These are phyloP conservation scores for Sinocyclocheilus grahami DNA, from an alignment of 2,113 vertebrate genomes.

Conservation along the genomic window DNA sequence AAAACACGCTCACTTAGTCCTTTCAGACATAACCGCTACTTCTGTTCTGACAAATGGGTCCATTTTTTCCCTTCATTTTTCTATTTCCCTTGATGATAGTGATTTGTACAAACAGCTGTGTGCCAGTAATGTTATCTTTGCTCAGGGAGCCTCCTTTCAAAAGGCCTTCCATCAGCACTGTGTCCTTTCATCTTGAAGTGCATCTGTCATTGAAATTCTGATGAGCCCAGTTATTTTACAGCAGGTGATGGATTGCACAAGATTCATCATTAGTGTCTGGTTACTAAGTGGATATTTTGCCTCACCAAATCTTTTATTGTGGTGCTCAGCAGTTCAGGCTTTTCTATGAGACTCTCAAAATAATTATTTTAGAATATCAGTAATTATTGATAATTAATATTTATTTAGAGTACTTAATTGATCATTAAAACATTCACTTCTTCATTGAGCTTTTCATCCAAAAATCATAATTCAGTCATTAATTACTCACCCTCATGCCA, in stretches of 20 bases:
- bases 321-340: background rate
- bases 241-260: background rate
- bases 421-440: background rate
- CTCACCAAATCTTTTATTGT: background rate
- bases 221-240: background rate
- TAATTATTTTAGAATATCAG: background rate
- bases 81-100: conserved; percentile 5
- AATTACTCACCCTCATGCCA: background rate
- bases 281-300: background rate
- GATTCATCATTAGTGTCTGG: background rate
- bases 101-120: conserved; percentile 32
- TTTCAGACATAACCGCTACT: background rate
- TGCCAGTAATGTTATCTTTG: conserved; percentile 10
- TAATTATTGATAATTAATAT: background rate
- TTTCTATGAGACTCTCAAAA: background rate
- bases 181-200: conserved; percentile 31
- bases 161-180: conserved; percentile 32
- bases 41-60: conserved; percentile 21
- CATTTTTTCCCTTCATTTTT: background rate
- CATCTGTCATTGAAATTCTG: conserved; percentile 20
- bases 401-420: background rate
- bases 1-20: conserved; percentile 8
- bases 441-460: background rate
- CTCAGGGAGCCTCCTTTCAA: conserved; percentile 9
- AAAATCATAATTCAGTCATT: background rate